Evolutionary conservation across 2,797 vertebrate species (phyloP), one percentile per base, ranked within the genome.

Genomic region (Sebastes vulpes): DNA sequence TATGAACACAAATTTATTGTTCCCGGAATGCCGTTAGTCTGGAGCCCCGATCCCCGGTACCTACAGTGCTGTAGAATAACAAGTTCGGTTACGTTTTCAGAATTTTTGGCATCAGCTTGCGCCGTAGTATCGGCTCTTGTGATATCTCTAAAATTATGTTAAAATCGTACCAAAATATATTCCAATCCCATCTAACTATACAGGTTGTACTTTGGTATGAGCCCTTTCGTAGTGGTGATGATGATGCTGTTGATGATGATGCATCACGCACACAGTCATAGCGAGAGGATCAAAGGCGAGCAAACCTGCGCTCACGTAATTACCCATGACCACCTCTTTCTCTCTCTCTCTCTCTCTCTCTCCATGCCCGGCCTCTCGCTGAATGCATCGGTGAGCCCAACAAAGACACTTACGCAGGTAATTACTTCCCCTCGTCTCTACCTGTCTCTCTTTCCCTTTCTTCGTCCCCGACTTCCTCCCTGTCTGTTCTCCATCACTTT

Each of bases 361-460:
- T 48, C 16, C 65, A 67, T 61, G 64, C 58, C 54, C 77, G 58
- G 32, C 73, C 32, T 77, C 65, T 72, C 31, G 18, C 72, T 89
- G 74, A 86, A 93, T 59, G 87, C 84, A 92, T 79, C 78, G 3
- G 14, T 76, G 90, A 92, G 77, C 82, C 31, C 81, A 90, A 92
- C 92, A 92, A 94, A 89, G 93, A 91, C 84, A 85, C 88, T 87
- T 82, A 70, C n/a, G 81, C 85, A 75, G 83, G 83, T 93, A 94
- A 94, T 95, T 89, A 89, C 88, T 91, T 90, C 92, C 90, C 57
- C 88, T 89, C 72, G 29, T 90, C 86, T 84, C 76, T 88, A 83
- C 90, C 92, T 78, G 83, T 89, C 92, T 84, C 84, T 84, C 75
- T 89, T 86, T 91, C 81, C 84, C 78, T 91, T 90, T 89, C 86